Conservation (phyloP, 1,140 invertebrate species). For the Leptinotarsa undecemlineata region DNA sequence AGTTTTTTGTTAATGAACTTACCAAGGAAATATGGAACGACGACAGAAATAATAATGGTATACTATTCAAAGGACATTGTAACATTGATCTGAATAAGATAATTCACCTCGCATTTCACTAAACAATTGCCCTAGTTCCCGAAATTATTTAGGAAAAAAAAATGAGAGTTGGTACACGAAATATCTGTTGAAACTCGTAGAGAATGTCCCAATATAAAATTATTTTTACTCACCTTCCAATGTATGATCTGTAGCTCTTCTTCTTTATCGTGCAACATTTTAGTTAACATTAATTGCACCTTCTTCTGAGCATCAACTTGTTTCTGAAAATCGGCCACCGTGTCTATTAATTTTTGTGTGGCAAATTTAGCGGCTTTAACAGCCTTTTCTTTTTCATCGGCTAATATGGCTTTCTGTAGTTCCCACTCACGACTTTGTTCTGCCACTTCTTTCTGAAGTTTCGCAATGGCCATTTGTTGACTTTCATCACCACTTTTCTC, state of each 20-base stretch:
- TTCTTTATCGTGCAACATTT: constrained; percentile 42
- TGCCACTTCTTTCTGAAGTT: constrained; percentile 36
- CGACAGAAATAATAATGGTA: no score
- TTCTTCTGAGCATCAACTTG: constrained; percentile 41
- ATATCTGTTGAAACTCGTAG: background rate
- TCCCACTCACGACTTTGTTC: constrained; percentile 40
- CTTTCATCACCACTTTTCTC: constrained; percentile 29
- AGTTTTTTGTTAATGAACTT: no score
- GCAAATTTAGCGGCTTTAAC: constrained; percentile 41
- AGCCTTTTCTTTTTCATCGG: constrained; percentile 42
- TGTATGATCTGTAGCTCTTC: constrained; percentile 36
- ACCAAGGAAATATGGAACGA: no score
- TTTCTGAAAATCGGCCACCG: constrained; percentile 39
- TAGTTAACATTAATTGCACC: constrained; percentile 37
- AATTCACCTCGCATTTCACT: no score
- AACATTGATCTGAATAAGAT: no score
- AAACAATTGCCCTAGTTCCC: no score
- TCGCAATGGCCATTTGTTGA: constrained; percentile 26
- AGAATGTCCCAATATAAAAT: background rate
- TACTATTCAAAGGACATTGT: no score
- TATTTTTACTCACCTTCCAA: constrained; percentile 27
- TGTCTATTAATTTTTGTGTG: constrained; percentile 42
- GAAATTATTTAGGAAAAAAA: no score
- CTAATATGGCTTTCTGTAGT: constrained; percentile 28
- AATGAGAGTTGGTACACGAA: no score